Conservation (phyloP, 1,140 invertebrate genomes). For the Alviniconcha marisindica region DNA sequence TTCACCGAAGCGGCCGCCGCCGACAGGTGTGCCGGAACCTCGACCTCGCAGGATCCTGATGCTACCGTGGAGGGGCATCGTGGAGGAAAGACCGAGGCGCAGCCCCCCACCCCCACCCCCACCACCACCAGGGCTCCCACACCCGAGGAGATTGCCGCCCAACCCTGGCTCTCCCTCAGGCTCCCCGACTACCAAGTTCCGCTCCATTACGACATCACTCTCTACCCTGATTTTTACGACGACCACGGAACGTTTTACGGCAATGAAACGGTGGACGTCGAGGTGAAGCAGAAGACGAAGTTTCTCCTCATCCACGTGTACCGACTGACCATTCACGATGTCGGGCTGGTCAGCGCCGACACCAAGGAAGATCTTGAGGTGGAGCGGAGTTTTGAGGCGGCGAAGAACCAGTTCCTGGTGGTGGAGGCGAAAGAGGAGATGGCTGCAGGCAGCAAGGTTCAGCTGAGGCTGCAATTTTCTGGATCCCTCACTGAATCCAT, state of each 20-base stretch:
- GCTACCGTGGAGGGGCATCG: no score
- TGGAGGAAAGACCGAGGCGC: neutral
- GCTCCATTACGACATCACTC: constrained; percentile 84
- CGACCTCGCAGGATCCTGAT: neutral
- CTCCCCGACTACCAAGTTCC: constrained; percentile 84
- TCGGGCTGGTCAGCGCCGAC: constrained; percentile 47
- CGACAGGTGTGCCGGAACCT: neutral
- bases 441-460: constrained; percentile 68
- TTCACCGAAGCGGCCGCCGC: constrained; percentile 43
- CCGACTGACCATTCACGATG: constrained; percentile 72
- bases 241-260: constrained; percentile 67
- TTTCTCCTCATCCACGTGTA: constrained; percentile 75
- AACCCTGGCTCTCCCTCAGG: constrained; percentile 76
- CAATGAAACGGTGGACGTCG: constrained; percentile 67
- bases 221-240: constrained; percentile 82
- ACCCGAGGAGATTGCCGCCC: constrained; percentile 48
- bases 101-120: neutral
- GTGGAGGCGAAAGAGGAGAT: constrained; percentile 78
- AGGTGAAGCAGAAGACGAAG: constrained; percentile 65
- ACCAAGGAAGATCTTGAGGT: constrained; percentile 58
- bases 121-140: constrained; percentile 34
- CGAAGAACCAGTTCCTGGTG: constrained; percentile 83
- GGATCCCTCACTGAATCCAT: constrained; percentile 83
- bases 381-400: constrained; percentile 76
- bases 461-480: constrained; percentile 79